A percentile compares a stretch with the other conserved stretches of the same genome.
Conservation (phyloP, 1,140 invertebrate species). For the Rhyzopertha dominica region DNA sequence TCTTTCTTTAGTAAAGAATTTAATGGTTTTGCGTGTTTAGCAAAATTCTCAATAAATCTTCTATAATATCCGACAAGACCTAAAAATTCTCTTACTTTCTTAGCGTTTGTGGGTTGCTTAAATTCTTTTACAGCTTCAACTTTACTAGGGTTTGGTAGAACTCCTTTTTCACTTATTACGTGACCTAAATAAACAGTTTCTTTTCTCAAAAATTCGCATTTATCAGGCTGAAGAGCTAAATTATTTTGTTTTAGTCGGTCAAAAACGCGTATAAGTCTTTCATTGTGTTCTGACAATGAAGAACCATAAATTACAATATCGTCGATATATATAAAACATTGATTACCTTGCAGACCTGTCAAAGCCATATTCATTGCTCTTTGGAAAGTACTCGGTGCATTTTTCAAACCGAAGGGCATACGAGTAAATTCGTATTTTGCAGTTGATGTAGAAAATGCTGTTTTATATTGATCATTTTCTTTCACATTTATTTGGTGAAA, state of each 20-base stretch:
- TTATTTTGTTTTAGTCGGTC: constrained; percentile 26
- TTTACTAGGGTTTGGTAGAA: constrained; percentile 44
- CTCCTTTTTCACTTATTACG: constrained; percentile 39
- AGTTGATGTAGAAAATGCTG: constrained; percentile 44
- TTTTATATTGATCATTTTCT: constrained; percentile 43
- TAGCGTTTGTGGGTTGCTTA: constrained; percentile 38
- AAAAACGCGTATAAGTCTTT: constrained; percentile 38
- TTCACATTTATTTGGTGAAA: constrained; percentile 50
- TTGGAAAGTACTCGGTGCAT: constrained; percentile 36
- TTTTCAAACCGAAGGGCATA: constrained; percentile 41
- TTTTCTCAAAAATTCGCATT: constrained; percentile 37
- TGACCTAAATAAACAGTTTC: constrained; percentile 47
- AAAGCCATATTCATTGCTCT: constrained; percentile 39
- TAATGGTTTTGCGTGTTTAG: constrained; percentile 39
- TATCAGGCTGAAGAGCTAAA: constrained; percentile 29
- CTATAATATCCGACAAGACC: constrained; percentile 46
- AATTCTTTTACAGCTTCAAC: constrained; percentile 38
- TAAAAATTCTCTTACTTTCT: constrained; percentile 45
- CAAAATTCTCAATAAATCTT: constrained; percentile 43
- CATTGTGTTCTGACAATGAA: constrained; percentile 36
- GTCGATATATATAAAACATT: constrained; percentile 44
- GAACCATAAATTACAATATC: constrained; percentile 43
- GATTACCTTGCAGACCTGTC: constrained; percentile 27
- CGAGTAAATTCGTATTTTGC: constrained; percentile 22
- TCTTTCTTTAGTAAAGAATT: constrained; percentile 21